Evolutionary conservation across 2,888 invertebrate species (phyloP).

Genomic region (Tipula helvola): DNA sequence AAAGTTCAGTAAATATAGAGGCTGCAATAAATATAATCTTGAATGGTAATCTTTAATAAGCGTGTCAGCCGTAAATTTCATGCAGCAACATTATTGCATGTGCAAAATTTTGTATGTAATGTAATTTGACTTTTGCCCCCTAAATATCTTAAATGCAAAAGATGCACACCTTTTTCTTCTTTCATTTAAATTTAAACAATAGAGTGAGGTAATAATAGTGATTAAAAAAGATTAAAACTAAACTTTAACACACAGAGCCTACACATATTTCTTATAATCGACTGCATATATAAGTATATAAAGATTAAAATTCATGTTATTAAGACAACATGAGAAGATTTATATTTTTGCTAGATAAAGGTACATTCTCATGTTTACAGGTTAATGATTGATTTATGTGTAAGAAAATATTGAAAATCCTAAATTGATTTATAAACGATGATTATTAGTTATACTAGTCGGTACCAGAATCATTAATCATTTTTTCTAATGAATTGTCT

Average conservation of each 20-base stretch:
- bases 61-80: too few species aligned
- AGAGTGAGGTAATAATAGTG: neutral
- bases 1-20: too few species aligned
- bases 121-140: neutral
- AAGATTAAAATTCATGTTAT: neutral
- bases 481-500: neutral
- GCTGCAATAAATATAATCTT: too few species aligned
- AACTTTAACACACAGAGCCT: neutral
- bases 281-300: neutral
- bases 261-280: neutral
- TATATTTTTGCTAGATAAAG: neutral
- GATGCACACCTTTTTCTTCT: neutral
- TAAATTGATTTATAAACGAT: neutral
- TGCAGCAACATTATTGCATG: too few species aligned
- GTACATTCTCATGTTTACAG: neutral
- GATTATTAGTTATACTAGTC: neutral
- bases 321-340: neutral
- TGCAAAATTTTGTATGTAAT: neutral
- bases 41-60: too few species aligned
- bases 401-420: neutral
- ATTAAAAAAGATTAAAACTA: neutral
- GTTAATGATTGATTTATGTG: neutral
- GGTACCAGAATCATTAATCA: neutral
- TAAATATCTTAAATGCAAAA: neutral
- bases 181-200: neutral